phyloP scores from a whole-genome alignment of 2,113 vertebrate species.

The Odocoileus hemionus region DNA sequence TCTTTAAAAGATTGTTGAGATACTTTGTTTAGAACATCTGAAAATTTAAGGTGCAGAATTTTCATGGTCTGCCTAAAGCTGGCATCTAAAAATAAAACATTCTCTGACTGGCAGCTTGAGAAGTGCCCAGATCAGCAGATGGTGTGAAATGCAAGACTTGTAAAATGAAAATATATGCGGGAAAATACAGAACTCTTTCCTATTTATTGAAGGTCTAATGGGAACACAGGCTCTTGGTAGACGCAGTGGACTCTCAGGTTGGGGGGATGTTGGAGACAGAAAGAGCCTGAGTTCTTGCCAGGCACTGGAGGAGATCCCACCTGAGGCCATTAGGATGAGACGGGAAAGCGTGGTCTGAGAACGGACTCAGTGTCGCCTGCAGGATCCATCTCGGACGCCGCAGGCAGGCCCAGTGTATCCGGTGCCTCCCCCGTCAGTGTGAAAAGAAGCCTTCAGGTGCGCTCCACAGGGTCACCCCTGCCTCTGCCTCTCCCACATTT shows the following conservation, averaged over 20 bases:
- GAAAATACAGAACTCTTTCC: conserved; percentile 32
- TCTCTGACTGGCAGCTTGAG: conserved; percentile 50
- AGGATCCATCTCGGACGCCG: rapidly evolving
- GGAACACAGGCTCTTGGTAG: neutral
- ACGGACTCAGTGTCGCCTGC: neutral
- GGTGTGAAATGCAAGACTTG: conserved; percentile 57
- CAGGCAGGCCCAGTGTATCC: too few relatives aligned
- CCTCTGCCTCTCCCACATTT: neutral
- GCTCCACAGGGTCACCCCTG: rapidly evolving
- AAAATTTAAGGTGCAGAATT: conserved; percentile 19
- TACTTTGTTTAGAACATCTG: conserved; percentile 20
- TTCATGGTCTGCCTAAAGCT: conserved; percentile 42
- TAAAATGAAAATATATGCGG: conserved; percentile 52
- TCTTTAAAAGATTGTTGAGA: neutral
- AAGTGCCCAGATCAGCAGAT: conserved; percentile 64
- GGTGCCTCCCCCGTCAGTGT: rapidly evolving
- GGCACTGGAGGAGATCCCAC: rapidly evolving
- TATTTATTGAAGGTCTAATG: conserved; percentile 32
- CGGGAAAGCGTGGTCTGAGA: neutral
- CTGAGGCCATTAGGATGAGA: neutral
- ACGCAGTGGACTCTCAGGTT: neutral
- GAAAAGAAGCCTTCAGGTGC: neutral
- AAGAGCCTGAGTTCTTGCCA: neutral
- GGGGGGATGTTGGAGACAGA: neutral
- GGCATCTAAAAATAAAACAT: conserved; percentile 66